phyloP scores from a whole-genome alignment of 2,113 vertebrate species.

The Tachuris rubrigastra region DNA sequence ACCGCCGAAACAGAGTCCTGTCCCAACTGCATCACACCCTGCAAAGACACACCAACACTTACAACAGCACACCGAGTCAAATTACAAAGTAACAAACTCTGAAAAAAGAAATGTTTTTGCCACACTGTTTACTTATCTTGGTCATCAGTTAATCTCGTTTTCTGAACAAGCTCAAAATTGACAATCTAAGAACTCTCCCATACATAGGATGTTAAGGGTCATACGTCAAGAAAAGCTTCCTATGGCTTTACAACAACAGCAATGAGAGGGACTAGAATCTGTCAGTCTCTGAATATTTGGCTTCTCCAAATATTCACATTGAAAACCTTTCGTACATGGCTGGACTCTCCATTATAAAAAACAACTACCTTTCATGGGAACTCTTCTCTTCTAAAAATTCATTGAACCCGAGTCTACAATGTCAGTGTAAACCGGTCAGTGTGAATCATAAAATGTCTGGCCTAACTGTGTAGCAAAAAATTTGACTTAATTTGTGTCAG shows the following conservation, averaged over 20 bases:
- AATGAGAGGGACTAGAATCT: background rate
- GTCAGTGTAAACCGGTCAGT: background rate
- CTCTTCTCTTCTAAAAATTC: background rate
- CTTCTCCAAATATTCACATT: background rate
- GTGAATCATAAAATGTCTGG: background rate
- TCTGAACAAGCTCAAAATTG: rapidly evolving
- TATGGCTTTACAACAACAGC: background rate
- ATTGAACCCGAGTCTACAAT: background rate
- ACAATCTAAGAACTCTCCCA: background rate
- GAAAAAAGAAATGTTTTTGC: background rate
- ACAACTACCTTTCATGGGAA: background rate
- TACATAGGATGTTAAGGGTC: background rate
- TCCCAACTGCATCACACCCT: slow-evolving; percentile 53
- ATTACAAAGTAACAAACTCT: background rate
- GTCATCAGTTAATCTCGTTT: background rate
- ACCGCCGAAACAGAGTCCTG: slow-evolving; percentile 48
- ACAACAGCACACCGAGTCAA: background rate
- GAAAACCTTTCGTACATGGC: background rate
- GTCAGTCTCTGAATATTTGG: background rate
- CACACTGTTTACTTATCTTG: background rate
- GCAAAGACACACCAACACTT: background rate
- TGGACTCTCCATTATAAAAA: background rate
- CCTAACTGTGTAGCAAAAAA: background rate
- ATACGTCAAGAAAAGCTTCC: background rate
- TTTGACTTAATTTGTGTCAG: background rate